Conservation (phyloP, 1,140 invertebrate species). For the Aphidius gifuensis region DNA sequence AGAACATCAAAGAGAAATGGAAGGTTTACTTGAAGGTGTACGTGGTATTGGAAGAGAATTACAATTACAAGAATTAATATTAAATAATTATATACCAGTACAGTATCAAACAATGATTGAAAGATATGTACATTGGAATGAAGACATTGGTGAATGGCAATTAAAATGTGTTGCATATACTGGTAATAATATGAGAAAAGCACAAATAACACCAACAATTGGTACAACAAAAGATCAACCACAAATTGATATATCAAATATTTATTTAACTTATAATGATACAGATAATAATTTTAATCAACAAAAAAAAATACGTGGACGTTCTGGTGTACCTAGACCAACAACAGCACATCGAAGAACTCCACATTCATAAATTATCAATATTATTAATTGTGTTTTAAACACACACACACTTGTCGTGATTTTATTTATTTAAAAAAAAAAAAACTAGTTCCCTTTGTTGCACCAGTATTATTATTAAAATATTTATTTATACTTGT, state of each 20-base stretch:
- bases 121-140: constrained; percentile 92
- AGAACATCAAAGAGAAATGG: constrained; percentile 96
- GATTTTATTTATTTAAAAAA: too few species aligned
- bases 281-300: constrained; percentile 40
- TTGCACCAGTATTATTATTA: too few species aligned
- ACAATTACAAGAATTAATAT: constrained; percentile 82
- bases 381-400: too few species aligned
- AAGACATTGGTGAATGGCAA: constrained; percentile 98
- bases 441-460: too few species aligned
- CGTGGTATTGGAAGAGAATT: constrained; percentile 85
- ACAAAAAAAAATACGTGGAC: constrained; percentile 42
- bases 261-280: constrained; percentile 51
- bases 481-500: too few species aligned
- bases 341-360: constrained; percentile 50
- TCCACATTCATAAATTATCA: constrained; percentile 27
- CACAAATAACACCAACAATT: constrained; percentile 37
- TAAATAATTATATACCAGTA: constrained; percentile 87
- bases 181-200: constrained; percentile 95
- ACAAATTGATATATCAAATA: constrained; percentile 50
- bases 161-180: constrained; percentile 97
- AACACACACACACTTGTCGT: too few species aligned
- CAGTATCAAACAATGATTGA: constrained; percentile 92
- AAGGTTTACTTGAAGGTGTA: constrained; percentile 90
- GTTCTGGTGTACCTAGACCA: constrained; percentile 49
- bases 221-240: constrained; percentile 45